A percentile compares a stretch with the other conserved stretches of the same genome.
These are phyloP conservation scores for Lasioglossum marginatum DNA, from an alignment of 2,888 invertebrate species.

Conservation along the genomic window DNA sequence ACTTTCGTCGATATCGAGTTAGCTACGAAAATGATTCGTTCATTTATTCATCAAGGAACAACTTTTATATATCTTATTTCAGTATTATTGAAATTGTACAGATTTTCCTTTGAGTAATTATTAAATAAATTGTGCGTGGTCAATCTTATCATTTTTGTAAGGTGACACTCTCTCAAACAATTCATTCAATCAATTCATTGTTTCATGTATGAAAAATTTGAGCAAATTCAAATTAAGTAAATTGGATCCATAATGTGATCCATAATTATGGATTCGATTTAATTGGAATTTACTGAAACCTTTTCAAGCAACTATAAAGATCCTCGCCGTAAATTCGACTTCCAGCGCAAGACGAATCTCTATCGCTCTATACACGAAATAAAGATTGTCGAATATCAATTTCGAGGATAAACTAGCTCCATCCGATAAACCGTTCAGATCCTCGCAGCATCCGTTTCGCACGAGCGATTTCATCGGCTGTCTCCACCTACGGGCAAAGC, in stretches of 20 bases:
- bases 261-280: too few relatives aligned
- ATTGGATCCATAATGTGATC: too few relatives aligned
- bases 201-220: too few relatives aligned
- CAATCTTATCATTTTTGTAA: too few relatives aligned
- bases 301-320: neutral
- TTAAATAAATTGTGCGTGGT: too few relatives aligned
- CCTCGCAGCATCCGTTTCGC: constrained; percentile 8
- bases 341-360: too few relatives aligned
- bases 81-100: too few relatives aligned
- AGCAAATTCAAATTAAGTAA: too few relatives aligned
- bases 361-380: neutral
- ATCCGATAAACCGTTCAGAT: neutral
- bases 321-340: neutral
- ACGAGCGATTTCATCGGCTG: constrained; percentile 10
- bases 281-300: too few relatives aligned
- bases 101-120: too few relatives aligned
- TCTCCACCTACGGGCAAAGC: constrained; percentile 6
- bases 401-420: neutral
- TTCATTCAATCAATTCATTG: too few relatives aligned
- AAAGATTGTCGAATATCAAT: neutral
- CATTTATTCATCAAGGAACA: neutral
- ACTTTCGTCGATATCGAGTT: neutral
- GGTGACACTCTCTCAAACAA: too few relatives aligned
- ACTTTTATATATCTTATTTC: neutral
- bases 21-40: neutral